Evolutionary conservation across 2,113 vertebrate species (phyloP), one percentile per base, ranked within the genome.

Genomic region (Trachemys scripta): DNA sequence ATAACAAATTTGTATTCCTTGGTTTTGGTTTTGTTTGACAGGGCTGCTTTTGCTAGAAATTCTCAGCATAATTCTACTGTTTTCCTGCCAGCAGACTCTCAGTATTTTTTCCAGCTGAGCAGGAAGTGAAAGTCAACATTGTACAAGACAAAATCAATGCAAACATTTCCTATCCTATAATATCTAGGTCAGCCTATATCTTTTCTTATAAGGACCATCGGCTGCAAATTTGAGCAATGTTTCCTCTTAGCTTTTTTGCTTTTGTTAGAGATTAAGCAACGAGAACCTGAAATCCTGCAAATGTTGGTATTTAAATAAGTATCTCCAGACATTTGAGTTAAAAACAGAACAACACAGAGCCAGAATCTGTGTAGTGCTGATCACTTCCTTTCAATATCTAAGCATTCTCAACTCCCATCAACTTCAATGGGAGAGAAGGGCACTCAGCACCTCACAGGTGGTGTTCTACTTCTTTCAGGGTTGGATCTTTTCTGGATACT

Each of bases 11-110:
- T 51, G 72, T 51, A 47, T 85, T 94, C 85, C 92, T 90, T 80
- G 57, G 80, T 90, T 91, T 75, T 22, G 51, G 38, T 83, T 94
- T 94, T n/a, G 80, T 92, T 88, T 89, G 92, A 95, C 97, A 98
- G 97, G 97, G 96, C 98, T 98, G 98, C 98, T 98, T 98, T 98
- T 98, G 98, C 97, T 98, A 98, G 94, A 96, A 96, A 95, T 12
- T 79, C 83, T 80, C 35, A 78, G 51, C 81, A 42, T 87, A 93
- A 95, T 79, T 62, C 90, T 50, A 29, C 31, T 72, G 65, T 82
- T 96, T 92, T 87, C 84, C 81, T 93, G 51, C 89, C 87, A 94
- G 76, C 19, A 84, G 80, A 72, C 93, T 93, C 53, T 65, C 0
- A 2, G 78, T 25, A 89, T 84, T 35, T n/a, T 31, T 76, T n/a